Conservation (phyloP, 1,140 invertebrate species). For the Papilio xuthus region DNA sequence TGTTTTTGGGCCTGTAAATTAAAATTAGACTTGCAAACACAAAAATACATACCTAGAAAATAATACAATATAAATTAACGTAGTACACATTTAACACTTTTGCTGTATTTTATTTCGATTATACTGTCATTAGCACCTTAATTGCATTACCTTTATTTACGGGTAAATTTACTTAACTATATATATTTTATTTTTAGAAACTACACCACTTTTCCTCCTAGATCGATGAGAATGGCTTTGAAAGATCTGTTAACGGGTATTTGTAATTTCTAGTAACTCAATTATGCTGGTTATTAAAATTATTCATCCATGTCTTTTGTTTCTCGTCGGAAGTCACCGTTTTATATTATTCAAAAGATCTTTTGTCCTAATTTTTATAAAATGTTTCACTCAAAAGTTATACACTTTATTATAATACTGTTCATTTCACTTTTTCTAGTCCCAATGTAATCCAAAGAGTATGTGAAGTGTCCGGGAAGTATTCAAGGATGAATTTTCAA, state of each 20-base stretch:
- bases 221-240: not conserved
- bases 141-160: not conserved
- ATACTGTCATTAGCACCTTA: not conserved
- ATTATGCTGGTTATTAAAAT: not conserved
- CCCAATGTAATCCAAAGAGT: no score
- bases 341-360: no score
- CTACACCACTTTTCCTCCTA: not conserved
- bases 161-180: not conserved
- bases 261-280: not conserved
- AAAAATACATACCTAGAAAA: constrained; percentile 45
- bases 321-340: no score
- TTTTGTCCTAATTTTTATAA: no score
- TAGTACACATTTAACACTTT: not conserved
- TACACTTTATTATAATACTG: no score
- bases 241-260: not conserved
- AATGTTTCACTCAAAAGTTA: no score
- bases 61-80: constrained; percentile 36
- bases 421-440: no score
- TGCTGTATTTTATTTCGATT: not conserved
- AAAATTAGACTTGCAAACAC: constrained; percentile 70
- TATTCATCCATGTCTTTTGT: not conserved
- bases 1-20: constrained; percentile 75
- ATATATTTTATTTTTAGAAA: not conserved
- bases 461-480: no score
- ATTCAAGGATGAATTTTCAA: no score